phyloP scores from a whole-genome alignment of 2,797 vertebrate genomes.

The Anniella stebbinsi region DNA sequence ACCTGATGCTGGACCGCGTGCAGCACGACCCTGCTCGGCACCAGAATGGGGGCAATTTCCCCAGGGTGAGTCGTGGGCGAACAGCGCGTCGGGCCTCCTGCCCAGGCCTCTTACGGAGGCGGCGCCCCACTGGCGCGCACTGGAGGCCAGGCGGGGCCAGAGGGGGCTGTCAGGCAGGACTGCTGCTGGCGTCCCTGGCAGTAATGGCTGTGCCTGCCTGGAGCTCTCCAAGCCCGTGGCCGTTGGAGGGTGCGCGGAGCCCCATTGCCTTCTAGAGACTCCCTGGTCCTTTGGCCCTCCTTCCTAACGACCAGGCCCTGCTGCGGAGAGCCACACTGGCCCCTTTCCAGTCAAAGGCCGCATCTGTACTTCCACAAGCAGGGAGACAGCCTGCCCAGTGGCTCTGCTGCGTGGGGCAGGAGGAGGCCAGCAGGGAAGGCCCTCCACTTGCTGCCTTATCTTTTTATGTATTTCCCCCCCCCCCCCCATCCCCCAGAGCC shows the following conservation, averaged over 20 bases:
- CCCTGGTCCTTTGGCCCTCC: too few species aligned
- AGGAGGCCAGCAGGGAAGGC: background rate
- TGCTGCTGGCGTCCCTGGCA: too few species aligned
- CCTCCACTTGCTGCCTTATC: too few species aligned
- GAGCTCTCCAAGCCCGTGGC: too few species aligned
- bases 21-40: constrained; percentile 92
- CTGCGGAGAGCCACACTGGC: too few species aligned
- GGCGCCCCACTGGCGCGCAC: background rate
- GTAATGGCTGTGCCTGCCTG: too few species aligned
- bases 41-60: constrained; percentile 92
- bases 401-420: accelerated
- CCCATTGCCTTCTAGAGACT: too few species aligned
- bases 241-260: too few species aligned
- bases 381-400: background rate
- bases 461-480: accelerated
- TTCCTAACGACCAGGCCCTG: too few species aligned
- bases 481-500: constrained; percentile 82
- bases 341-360: too few species aligned
- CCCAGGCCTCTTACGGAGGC: background rate
- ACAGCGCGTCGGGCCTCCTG: background rate
- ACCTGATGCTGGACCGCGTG: constrained; percentile 98
- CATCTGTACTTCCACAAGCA: accelerated
- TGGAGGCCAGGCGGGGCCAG: too few species aligned
- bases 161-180: too few species aligned
- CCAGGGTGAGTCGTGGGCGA: constrained; percentile 86